A percentile compares a stretch with the other conserved stretches of the same genome.
Conservation (phyloP, 2,113 vertebrate species). For the Patagioenas fasciata region DNA sequence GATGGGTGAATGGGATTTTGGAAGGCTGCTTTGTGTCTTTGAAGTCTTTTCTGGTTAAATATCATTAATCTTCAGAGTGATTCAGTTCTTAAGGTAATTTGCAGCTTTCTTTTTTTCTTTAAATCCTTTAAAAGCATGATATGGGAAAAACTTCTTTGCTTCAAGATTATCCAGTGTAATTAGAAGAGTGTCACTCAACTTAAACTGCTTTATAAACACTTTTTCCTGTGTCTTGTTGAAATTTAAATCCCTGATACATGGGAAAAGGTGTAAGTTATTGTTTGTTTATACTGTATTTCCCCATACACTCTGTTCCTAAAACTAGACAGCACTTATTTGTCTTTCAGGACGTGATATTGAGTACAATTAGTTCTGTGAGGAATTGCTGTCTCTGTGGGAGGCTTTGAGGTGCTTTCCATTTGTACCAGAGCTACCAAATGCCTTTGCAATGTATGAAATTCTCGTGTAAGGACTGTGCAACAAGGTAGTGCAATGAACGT, state of each 20-base stretch:
- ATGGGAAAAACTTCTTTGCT: slow-evolving; percentile 59
- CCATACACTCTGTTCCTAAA: neutral
- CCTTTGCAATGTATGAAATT: neutral
- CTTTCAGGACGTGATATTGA: neutral
- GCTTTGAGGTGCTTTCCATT: neutral
- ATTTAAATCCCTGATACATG: slow-evolving; percentile 45
- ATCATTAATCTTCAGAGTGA: slow-evolving; percentile 26
- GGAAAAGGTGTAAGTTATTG: slow-evolving; percentile 42
- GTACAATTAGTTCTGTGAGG: neutral
- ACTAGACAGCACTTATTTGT: neutral
- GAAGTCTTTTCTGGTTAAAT: slow-evolving; percentile 50
- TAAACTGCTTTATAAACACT: slow-evolving; percentile 16
- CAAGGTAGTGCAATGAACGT: neutral
- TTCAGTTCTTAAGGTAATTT: slow-evolving; percentile 67
- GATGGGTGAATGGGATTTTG: slow-evolving; percentile 23
- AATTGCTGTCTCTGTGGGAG: neutral
- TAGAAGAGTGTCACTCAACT: slow-evolving; percentile 58
- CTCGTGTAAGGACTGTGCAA: neutral
- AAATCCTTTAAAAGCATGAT: slow-evolving; percentile 54
- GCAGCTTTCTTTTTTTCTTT: slow-evolving; percentile 43
- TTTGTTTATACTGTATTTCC: neutral
- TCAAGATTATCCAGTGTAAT: slow-evolving; percentile 56
- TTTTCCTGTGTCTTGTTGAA: slow-evolving; percentile 59
- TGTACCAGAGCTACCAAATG: neutral
- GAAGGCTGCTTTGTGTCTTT: slow-evolving; percentile 50